Percentiles rank a stretch among this genome's conserved stretches.
These are phyloP conservation scores for Habropoda laboriosa DNA, from an alignment of 1,140 invertebrate genomes.

Conservation along the genomic window DNA sequence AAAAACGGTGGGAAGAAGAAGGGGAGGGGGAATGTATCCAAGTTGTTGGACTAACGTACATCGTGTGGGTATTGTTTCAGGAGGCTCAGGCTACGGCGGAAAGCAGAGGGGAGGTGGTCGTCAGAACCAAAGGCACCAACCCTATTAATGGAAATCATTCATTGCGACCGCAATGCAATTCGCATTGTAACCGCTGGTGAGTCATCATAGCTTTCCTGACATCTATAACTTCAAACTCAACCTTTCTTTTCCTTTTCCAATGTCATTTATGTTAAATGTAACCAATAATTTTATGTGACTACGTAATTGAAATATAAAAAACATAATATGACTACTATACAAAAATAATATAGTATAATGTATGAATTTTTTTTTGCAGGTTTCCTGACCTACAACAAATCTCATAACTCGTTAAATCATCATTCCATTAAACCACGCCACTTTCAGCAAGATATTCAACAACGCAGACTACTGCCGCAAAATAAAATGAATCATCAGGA, in stretches of 20 bases:
- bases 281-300: constrained; percentile 14
- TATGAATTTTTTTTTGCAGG: constrained; percentile 69
- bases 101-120: constrained; percentile 85
- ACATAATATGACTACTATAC: background rate
- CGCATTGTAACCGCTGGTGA: constrained; percentile 81
- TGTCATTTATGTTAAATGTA: constrained; percentile 10
- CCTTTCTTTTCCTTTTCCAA: constrained; percentile 39
- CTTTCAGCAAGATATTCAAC: constrained; percentile 74
- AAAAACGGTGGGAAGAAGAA: constrained; percentile 21
- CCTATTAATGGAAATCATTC: constrained; percentile 85
- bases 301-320: background rate
- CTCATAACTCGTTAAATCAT: constrained; percentile 77
- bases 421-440: constrained; percentile 79
- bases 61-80: constrained; percentile 81
- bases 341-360: background rate
- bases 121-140: constrained; percentile 89
- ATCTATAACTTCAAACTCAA: constrained; percentile 33
- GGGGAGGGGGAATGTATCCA: constrained; percentile 82
- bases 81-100: constrained; percentile 84
- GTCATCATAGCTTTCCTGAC: constrained; percentile 70
- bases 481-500: constrained; percentile 71
- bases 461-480: constrained; percentile 73
- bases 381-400: constrained; percentile 75
- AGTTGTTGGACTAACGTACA: constrained; percentile 84
- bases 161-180: constrained; percentile 78